Conservation (phyloP, 1,140 invertebrate genomes). For the Drosophila orosa region DNA sequence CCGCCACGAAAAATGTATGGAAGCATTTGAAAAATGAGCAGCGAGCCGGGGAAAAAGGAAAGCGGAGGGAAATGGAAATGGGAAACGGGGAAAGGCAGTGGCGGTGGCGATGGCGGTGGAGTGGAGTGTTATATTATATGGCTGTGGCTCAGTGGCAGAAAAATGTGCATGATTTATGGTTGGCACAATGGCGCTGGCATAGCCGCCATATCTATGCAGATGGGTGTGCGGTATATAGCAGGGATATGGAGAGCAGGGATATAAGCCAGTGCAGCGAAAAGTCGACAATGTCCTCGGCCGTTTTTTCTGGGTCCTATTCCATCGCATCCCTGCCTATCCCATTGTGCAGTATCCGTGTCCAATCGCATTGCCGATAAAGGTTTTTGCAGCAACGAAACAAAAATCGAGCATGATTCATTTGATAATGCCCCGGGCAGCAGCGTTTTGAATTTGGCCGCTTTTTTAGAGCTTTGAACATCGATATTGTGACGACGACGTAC, state of each 20-base stretch:
- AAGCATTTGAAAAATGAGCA: conserved; percentile 73
- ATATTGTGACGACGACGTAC: conserved; percentile 39
- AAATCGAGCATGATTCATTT: conserved; percentile 54
- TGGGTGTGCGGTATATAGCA: conserved; percentile 21
- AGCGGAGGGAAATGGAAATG: background rate
- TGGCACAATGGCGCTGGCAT: conserved; percentile 56
- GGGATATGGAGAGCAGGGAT: conserved; percentile 10
- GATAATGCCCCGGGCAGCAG: conserved; percentile 34
- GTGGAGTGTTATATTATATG: conserved; percentile 67
- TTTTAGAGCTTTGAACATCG: conserved; percentile 53
- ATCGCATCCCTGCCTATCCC: background rate
- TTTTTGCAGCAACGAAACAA: conserved; percentile 41
- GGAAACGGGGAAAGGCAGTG: conserved; percentile 10
- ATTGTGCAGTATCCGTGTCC: conserved; percentile 29
- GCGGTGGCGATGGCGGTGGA: conserved; percentile 2
- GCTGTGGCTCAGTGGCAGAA: conserved; percentile 77
- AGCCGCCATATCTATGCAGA: conserved; percentile 31
- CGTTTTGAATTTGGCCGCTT: conserved; percentile 43
- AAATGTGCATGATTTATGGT: conserved; percentile 81
- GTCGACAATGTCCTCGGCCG: conserved; percentile 36
- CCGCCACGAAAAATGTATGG: conserved; percentile 63
- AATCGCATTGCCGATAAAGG: conserved; percentile 64
- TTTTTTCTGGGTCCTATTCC: conserved; percentile 6
- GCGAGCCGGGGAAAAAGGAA: conserved; percentile 7
- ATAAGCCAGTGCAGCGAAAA: conserved; percentile 57